These are phyloP conservation scores for Hydractinia echinata DNA, from an alignment of 30 jellyfish, hydroid and myxozoan species.

Conservation along the genomic window DNA sequence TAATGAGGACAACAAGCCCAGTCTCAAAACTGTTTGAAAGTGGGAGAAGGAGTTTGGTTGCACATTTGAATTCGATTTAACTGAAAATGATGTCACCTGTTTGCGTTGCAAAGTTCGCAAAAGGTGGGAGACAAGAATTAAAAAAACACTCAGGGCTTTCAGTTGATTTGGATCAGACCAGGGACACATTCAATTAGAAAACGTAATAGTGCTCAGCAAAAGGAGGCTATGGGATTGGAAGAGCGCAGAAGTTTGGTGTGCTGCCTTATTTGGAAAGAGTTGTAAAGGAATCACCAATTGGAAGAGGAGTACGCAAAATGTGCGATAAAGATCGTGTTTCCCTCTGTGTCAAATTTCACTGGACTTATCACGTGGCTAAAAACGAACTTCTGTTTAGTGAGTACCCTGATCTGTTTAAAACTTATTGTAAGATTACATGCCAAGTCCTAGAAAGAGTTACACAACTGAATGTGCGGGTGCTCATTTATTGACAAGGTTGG, in stretches of 20 bases:
- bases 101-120: background rate
- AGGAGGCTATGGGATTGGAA: background rate
- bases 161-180: background rate
- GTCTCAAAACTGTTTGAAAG: background rate
- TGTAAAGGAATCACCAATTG: background rate
- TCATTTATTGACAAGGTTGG: background rate
- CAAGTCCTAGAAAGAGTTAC: background rate
- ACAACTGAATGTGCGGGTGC: background rate
- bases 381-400: background rate
- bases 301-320: conserved; percentile 2
- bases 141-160: background rate
- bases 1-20: background rate
- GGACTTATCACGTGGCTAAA: background rate
- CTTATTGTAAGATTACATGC: background rate
- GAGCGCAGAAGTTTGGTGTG: background rate
- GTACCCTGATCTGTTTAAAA: background rate
- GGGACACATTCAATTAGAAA: background rate
- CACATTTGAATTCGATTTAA: background rate
- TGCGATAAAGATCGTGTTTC: background rate
- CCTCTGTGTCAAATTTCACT: background rate
- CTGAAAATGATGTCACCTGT: background rate
- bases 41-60: background rate
- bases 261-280: conserved; percentile 6
- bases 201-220: background rate
- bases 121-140: background rate